Evolutionary conservation across 2,888 invertebrate species (phyloP), one percentile per base, ranked within the genome.

Genomic region (Lycophotia porphyrea): DNA sequence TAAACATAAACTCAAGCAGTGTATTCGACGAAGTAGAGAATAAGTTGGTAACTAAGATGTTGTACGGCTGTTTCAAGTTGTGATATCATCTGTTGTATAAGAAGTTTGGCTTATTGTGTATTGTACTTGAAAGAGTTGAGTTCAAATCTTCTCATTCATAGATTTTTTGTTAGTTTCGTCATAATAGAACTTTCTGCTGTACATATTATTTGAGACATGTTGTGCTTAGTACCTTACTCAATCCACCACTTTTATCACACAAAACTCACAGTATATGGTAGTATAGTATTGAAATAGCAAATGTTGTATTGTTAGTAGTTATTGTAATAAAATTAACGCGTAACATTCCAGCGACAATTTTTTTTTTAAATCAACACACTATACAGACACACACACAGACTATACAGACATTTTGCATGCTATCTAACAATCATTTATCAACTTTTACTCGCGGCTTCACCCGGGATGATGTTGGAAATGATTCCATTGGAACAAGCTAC

Each of bases 1-100:
- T 87, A 80, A 87, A 80, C 66, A 78, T 78, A 76, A 81, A 88
- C 76, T 78, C 36, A 60, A 70, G 70, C 44, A n/a, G 67, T 64
- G 67, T 71, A 71, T 68, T 81, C 76, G 69, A 52, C 55, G 64
- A 66, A 76, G 69, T 67, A 61, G 73, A 42, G 72, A 72, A 76
- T 84, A 84, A 76, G 76, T 81, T 78, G 58, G 61, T 47, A 70
- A 76, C 67, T 79, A 66, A 76, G 58, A 86, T 75, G 68, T 60
- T 49, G 69, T 47, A 60, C 52, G 67, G 71, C 44, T 64, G 70
- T 78, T 83, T 65, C 63, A 68, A 79, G 67, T 63, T 70, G 5
- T 44, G 44, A 74, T 71, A 71, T 78, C 58, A 74, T 65, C 34
- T 66, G 78, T 70, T 82, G 71, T 64, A 55, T 58, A 71, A 76